Conservation (phyloP, 2,888 invertebrate species). For the Thyatira batis region DNA sequence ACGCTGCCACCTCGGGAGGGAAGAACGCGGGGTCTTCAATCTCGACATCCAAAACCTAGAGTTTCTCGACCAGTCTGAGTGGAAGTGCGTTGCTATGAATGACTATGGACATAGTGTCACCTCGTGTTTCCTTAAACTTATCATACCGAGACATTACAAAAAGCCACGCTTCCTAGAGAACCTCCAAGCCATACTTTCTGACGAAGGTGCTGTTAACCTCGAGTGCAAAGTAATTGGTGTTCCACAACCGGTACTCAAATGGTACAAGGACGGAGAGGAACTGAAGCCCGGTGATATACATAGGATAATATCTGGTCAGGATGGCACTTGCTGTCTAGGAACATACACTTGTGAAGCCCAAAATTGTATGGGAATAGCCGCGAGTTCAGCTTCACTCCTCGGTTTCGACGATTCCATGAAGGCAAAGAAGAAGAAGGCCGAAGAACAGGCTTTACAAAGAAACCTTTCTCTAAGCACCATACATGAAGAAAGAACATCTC, state of each 20-base stretch:
- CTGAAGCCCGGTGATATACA: slow-evolving; percentile 95
- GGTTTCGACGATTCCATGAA: slow-evolving; percentile 91
- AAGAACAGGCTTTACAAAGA: slow-evolving; percentile 83
- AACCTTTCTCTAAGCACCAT: slow-evolving; percentile 95
- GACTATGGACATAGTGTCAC: slow-evolving; percentile 95
- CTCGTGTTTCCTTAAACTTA: slow-evolving; percentile 91
- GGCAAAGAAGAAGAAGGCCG: slow-evolving; percentile 77
- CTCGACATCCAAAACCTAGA: slow-evolving; percentile 89
- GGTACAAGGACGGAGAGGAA: slow-evolving; percentile 96
- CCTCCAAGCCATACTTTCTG: slow-evolving; percentile 91
- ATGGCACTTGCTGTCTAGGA: slow-evolving; percentile 94
- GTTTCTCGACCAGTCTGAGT: slow-evolving; percentile 93
- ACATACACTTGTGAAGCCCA: slow-evolving; percentile 95
- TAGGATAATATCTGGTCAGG: slow-evolving; percentile 93
- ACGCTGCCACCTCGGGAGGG: slow-evolving; percentile 86
- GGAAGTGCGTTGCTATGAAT: slow-evolving; percentile 95
- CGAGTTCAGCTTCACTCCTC: slow-evolving; percentile 93
- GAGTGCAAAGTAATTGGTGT: slow-evolving; percentile 97
- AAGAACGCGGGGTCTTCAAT: slow-evolving; percentile 87
- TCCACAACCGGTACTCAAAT: slow-evolving; percentile 93
- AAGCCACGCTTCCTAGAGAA: slow-evolving; percentile 94
- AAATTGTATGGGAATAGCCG: slow-evolving; percentile 95
- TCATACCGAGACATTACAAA: slow-evolving; percentile 93
- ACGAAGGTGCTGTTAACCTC: slow-evolving; percentile 94
- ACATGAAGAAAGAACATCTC: slow-evolving; percentile 94